Evolutionary conservation across 2,113 vertebrate species (phyloP), one percentile per base, ranked within the genome.

Genomic region (Microtus ochrogaster): DNA sequence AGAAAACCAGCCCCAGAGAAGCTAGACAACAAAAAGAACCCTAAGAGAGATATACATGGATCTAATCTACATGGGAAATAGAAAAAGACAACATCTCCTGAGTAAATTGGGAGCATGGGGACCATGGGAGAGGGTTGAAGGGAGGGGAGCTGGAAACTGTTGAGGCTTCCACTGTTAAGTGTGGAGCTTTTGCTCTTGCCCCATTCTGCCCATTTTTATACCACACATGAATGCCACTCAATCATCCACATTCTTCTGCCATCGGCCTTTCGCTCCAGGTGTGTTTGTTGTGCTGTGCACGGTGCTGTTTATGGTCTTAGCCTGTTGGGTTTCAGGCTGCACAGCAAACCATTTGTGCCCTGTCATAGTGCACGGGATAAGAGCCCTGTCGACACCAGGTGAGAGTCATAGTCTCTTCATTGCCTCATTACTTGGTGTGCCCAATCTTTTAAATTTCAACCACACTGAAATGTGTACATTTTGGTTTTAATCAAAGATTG

Each of bases 401-500:
- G 10, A 73, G 10, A 33, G 8, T 33, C 26, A 65, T 70, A 14
- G 26, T 41, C 26, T 11, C n/a, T 22, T n/a, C 3, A 49, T 9
- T 63, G 76, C 33, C 58, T 86, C 24, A 55, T 47, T 47, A 90
- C 21, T 47, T 72, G 7, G 19, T 73, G 3, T 88, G 8, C 10
- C 7, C 14, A 65, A 13, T 89, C 76, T 41, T 55, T 74, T 19
- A 13, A 1, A 66, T 66, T 66, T 66, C 58, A 58, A 36, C 47
- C 58, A 77, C 36, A 72, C 22, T 47, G 39, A 12, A 30, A 11
- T 14, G 22, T 14, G n/a, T 61, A 17, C 11, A 10, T 72, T 84
- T 68, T n/a, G n/a, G 65, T 52, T 94, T 82, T 72, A 90, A 91
- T 92, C 55, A 92, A 55, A 78, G 49, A 78, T 58, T 93, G 72